Base-by-base conservation (phyloP, 2,113 vertebrate species). In the Phaethon lepturus region DNA sequence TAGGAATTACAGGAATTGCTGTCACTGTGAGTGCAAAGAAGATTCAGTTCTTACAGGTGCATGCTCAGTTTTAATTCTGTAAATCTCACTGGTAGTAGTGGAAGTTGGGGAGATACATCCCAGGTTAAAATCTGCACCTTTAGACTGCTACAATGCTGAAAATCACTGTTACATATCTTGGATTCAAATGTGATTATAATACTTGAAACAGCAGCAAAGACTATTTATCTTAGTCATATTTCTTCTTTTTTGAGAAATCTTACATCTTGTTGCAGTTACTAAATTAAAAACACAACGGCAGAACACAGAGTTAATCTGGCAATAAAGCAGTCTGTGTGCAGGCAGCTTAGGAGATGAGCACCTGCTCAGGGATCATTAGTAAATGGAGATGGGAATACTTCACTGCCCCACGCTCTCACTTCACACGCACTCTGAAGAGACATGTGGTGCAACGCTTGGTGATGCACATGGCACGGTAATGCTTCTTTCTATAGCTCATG, bases 321-420 rank as follows among this genome's bases (percentile, higher is more conserved):
- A 87, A 89, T 67, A 94, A 85, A 95, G 60, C 74, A 67, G 72
- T 15, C 53, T 68, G n/a, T 60, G 67, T 56, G 88, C 87, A 75
- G 33, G n/a, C 42, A 82, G 66, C 62, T 68, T 40, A 18, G 35
- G 7, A 92, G 53, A 84, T 19, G 75, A 92, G 66, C 86, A 96
- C 90, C 92, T 97, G 86, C 73, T 93, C 66, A 75, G 72, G 50
- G 47, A 82, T 91, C 80, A 89, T 91, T 91, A 91, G 40, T 19
- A 55, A 91, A 75, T 14, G n/a, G 45, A 82, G 52, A 87, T 11
- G 47, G 80, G 92, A 90, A 86, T 69, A 67, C 86, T 75, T 94
- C 25, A 19, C 42, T 86, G 63, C 63, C 88, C 92, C 84, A 55
- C 0, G 0, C 35, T 90, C 72, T 40, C 50, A 55, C 64, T 91